Evolutionary conservation across 92 coral and sea anemone genomes (phyloP).

Genomic region (Porites evermanni): DNA sequence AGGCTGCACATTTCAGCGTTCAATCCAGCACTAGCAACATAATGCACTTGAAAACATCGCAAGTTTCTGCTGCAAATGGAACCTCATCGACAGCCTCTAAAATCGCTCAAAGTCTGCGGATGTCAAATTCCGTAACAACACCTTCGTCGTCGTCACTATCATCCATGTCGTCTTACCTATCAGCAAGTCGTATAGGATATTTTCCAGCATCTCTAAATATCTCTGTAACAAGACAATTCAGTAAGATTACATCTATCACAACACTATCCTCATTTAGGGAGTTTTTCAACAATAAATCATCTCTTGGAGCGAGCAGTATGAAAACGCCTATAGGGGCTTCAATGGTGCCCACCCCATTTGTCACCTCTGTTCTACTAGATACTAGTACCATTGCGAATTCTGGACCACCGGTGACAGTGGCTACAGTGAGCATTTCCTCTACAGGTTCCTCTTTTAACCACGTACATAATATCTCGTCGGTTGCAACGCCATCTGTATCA

Average conservation of each 20-base stretch:
- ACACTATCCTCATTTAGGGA: not conserved
- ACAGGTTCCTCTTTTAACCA: not conserved
- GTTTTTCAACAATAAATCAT: not conserved
- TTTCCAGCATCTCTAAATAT: not conserved
- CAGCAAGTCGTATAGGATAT: not conserved
- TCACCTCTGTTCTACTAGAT: not conserved
- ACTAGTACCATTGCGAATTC: not conserved
- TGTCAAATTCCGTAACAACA: not conserved
- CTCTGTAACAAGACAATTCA: not conserved
- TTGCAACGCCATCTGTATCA: not conserved
- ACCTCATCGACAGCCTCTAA: not conserved
- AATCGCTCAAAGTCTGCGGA: not conserved
- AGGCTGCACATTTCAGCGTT: not conserved
- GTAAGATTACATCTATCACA: not conserved
- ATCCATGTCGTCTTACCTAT: not conserved
- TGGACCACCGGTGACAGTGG: not conserved
- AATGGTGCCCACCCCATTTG: not conserved
- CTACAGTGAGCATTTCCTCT: not conserved
- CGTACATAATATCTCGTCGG: not conserved
- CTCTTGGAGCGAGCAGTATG: not conserved
- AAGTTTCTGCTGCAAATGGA: not conserved
- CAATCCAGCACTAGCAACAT: not conserved
- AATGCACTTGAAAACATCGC: not conserved
- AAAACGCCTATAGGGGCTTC: not conserved
- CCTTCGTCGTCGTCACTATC: not conserved